These are phyloP conservation scores for Metaphire vulgaris DNA, from an alignment of 1,140 invertebrate species.

Conservation along the genomic window DNA sequence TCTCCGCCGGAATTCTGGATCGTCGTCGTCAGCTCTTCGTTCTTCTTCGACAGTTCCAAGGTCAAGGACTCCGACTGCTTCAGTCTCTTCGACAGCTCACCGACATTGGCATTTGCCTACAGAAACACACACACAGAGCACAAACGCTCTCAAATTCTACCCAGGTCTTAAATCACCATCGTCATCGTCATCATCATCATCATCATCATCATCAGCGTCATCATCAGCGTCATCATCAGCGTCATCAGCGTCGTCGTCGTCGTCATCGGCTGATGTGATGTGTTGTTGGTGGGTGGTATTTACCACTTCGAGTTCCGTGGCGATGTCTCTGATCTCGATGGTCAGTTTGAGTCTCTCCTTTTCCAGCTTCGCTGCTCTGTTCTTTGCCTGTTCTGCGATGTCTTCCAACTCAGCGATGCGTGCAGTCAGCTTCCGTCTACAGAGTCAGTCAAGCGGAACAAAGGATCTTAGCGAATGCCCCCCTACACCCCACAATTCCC, in stretches of 20 bases:
- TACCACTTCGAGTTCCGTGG: constrained; percentile 50
- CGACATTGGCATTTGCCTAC: not conserved
- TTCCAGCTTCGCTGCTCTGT: constrained; percentile 43
- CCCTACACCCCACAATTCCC: too few relatives aligned
- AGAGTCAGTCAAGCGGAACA: too few relatives aligned
- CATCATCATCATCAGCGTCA: too few relatives aligned
- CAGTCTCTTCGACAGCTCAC: constrained; percentile 40
- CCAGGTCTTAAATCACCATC: too few relatives aligned
- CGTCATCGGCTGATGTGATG: too few relatives aligned
- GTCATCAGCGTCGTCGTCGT: too few relatives aligned
- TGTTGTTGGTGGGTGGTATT: too few relatives aligned
- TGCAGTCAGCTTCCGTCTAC: constrained; percentile 45
- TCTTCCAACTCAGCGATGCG: constrained; percentile 50
- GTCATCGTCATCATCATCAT: too few relatives aligned
- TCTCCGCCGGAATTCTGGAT: constrained; percentile 40
- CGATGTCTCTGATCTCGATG: constrained; percentile 48
- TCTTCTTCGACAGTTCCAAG: constrained; percentile 40
- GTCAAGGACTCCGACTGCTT: constrained; percentile 48
- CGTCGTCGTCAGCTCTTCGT: constrained; percentile 44
- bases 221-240: too few relatives aligned
- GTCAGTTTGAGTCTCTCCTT: constrained; percentile 49
- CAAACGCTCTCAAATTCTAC: too few relatives aligned
- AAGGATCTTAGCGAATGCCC: too few relatives aligned
- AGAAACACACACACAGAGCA: not conserved
- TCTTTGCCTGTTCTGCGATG: constrained; percentile 39